These are phyloP conservation scores for Orthosia gothica DNA, from an alignment of 2,888 invertebrate species.

Conservation along the genomic window DNA sequence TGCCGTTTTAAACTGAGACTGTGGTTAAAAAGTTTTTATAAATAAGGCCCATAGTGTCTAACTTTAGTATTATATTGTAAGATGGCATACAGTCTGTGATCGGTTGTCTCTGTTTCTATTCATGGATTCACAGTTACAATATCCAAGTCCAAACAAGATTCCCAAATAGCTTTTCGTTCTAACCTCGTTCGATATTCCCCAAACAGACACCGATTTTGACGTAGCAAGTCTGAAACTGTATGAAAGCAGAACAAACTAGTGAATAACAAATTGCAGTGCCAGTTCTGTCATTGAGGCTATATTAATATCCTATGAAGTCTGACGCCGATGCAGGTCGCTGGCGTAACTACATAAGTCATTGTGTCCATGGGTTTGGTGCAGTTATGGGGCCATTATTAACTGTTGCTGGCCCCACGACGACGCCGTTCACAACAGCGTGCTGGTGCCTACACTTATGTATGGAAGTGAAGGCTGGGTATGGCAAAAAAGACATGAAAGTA, in stretches of 20 bases:
- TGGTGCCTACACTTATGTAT: too few relatives aligned
- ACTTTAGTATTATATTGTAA: too few relatives aligned
- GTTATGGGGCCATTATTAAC: background rate
- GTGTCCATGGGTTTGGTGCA: background rate
- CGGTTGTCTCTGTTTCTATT: background rate
- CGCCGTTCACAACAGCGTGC: too few relatives aligned
- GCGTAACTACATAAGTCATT: conserved; percentile 10
- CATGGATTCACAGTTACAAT: background rate
- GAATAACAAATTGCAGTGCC: conserved; percentile 47
- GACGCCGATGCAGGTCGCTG: conserved; percentile 21
- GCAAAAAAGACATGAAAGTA: too few relatives aligned
- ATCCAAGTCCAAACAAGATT: conserved; percentile 14
- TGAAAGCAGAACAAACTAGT: conserved; percentile 50
- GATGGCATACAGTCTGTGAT: too few relatives aligned
- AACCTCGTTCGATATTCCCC: conserved; percentile 31
- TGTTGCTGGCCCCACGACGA: too few relatives aligned
- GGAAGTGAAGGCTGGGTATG: too few relatives aligned
- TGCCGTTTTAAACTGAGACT: too few relatives aligned
- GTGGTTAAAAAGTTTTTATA: too few relatives aligned
- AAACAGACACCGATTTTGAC: background rate
- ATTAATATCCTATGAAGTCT: conserved; percentile 64
- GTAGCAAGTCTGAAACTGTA: conserved; percentile 28
- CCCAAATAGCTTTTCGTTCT: conserved; percentile 10
- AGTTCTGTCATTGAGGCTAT: conserved; percentile 43
- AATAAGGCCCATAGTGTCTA: too few relatives aligned